Percentiles rank a stretch among this genome's conserved stretches.
phyloP scores from a whole-genome alignment of 2,797 vertebrate genomes.

The Leptatherina wallacei region DNA sequence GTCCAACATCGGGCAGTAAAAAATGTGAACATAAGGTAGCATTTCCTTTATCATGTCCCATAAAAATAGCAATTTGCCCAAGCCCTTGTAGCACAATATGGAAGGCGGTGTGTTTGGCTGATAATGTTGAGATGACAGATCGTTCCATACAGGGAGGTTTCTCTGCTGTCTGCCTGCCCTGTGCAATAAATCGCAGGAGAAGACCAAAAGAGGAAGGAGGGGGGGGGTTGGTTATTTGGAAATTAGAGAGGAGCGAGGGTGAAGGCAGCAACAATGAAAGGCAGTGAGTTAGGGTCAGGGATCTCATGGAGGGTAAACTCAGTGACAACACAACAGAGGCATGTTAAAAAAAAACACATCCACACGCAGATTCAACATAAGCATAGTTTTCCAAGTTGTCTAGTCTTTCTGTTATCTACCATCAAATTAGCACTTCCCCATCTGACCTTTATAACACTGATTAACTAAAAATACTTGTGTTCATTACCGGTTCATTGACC shows the following conservation, averaged over 20 bases:
- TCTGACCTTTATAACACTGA: neutral
- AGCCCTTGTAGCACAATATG: constrained; percentile 94
- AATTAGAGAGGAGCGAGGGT: constrained; percentile 58
- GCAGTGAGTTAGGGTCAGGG: constrained; percentile 58
- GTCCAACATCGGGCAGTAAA: constrained; percentile 87
- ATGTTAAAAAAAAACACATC: constrained; percentile 4
- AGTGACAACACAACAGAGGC: constrained; percentile 9
- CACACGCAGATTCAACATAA: neutral
- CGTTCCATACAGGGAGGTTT: constrained; percentile 91
- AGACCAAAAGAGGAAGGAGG: constrained; percentile 58
- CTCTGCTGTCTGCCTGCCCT: constrained; percentile 87
- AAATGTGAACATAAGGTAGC: constrained; percentile 95
- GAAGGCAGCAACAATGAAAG: constrained; percentile 33
- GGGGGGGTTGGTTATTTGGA: constrained; percentile 40
- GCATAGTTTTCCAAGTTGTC: neutral
- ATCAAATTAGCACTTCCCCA: neutral
- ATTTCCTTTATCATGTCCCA: constrained; percentile 97
- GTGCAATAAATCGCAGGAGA: constrained; percentile 90
- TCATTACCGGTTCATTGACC: constrained; percentile 25
- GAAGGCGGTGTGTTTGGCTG: constrained; percentile 94
- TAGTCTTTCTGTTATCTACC: neutral
- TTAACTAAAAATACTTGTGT: constrained; percentile 36
- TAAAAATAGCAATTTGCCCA: constrained; percentile 98
- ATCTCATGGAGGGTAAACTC: constrained; percentile 41
- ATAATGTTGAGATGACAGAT: constrained; percentile 97